These are phyloP conservation scores for Mustela nigripes DNA, from an alignment of 2,113 vertebrate species.

Conservation along the genomic window DNA sequence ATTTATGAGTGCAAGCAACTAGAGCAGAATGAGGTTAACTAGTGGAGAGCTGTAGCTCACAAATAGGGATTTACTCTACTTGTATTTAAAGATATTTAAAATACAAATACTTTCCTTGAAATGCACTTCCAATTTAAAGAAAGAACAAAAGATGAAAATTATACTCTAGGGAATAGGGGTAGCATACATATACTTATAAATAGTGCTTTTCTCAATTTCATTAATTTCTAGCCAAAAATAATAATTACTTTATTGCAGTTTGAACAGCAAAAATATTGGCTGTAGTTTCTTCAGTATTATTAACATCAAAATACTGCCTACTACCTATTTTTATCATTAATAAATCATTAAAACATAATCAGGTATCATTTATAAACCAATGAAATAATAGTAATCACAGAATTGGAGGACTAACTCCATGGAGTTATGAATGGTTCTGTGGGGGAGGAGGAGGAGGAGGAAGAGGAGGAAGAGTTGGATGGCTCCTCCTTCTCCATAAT, in stretches of 20 bases:
- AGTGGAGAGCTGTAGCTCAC: not conserved
- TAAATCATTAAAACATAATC: slow-evolving; percentile 37
- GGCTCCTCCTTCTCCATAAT: too few species aligned
- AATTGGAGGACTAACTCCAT: not conserved
- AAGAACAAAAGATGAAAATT: slow-evolving; percentile 56
- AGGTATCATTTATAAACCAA: not conserved
- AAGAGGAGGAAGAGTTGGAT: too few species aligned
- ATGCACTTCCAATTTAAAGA: slow-evolving; percentile 37
- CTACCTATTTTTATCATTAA: slow-evolving; percentile 50
- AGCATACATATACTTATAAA: not conserved
- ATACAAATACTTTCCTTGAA: slow-evolving; percentile 10
- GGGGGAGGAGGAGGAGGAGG: too few species aligned
- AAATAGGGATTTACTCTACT: not conserved
- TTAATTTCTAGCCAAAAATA: slow-evolving; percentile 6
- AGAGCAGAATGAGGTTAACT: not conserved
- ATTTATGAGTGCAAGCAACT: not conserved
- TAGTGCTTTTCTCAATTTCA: not conserved
- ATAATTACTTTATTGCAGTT: slow-evolving; percentile 1
- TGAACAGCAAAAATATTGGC: not conserved
- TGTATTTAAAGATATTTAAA: slow-evolving; percentile 45
- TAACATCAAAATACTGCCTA: not conserved
- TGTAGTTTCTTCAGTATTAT: not conserved
- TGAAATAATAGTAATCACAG: not conserved
- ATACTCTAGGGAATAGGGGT: not conserved
- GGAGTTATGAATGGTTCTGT: not conserved